Conservation (phyloP, 2,797 vertebrate genomes). For the Apogon hyalosoma region DNA sequence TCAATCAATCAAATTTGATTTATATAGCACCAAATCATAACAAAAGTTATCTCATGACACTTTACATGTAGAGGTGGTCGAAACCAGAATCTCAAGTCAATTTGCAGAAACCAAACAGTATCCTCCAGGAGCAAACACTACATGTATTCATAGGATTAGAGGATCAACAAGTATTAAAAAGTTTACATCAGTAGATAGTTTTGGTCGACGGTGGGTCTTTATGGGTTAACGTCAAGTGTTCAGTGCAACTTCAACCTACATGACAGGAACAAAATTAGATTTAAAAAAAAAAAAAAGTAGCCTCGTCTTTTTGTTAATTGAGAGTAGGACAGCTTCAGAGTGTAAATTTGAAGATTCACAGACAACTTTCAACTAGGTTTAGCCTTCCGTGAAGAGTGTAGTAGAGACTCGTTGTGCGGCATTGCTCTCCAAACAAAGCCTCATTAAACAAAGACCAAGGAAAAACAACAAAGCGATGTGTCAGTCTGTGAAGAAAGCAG, state of each 20-base stretch:
- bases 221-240: neutral
- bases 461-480: constrained; percentile 41
- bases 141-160: no score
- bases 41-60: no score
- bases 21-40: no score
- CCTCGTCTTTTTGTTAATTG: constrained; percentile 9
- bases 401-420: constrained; percentile 33
- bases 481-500: constrained; percentile 38
- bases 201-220: no score
- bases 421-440: constrained; percentile 46
- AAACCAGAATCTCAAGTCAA: no score
- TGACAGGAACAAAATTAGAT: neutral
- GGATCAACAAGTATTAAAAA: no score
- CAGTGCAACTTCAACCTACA: neutral
- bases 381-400: constrained; percentile 30
- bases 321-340: constrained; percentile 1
- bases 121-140: no score
- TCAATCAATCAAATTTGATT: no score
- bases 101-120: no score
- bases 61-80: no score
- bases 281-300: constrained; percentile 9
- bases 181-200: no score
- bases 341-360: constrained; percentile 29
- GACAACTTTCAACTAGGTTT: constrained; percentile 22
- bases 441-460: constrained; percentile 59